Evolutionary conservation across 2,888 invertebrate species (phyloP).

Genomic region (Sesia apiformis): DNA sequence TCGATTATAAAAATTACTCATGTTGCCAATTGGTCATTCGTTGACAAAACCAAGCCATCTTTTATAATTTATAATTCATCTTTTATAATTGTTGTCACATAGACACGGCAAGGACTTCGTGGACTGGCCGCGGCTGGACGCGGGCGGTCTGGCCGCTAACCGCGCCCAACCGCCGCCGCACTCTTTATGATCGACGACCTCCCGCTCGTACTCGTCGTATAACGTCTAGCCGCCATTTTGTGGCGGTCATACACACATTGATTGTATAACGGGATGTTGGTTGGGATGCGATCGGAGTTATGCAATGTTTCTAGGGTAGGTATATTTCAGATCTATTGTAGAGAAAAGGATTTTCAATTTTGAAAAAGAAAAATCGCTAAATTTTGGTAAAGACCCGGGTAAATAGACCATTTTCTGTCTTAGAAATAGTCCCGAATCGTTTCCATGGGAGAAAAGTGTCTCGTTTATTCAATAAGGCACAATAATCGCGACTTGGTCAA

Average conservation of each 20-base stretch:
- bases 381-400: no score
- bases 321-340: not conserved
- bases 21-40: no score
- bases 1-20: no score
- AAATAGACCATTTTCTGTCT: no score
- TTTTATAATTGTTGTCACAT: not conserved
- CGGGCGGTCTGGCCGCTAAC: constrained; percentile 45
- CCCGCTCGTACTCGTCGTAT: constrained; percentile 59
- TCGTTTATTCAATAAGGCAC: no score
- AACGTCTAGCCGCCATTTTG: constrained; percentile 8
- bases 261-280: not conserved
- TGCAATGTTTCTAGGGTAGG: not conserved
- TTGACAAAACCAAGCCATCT: no score
- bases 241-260: no score
- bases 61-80: no score
- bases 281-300: not conserved
- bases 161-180: constrained; percentile 34
- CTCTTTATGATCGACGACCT: constrained; percentile 55
- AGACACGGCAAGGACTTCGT: constrained; percentile 95
- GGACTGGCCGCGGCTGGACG: constrained; percentile 87
- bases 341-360: not conserved
- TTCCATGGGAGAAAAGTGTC: no score
- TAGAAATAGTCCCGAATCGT: no score
- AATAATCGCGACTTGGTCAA: no score
- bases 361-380: not conserved